Percentiles rank a stretch among this genome's conserved stretches.
Evolutionary conservation across 2,797 vertebrate species (phyloP).

Genomic region (Gobionotothen gibberifrons): DNA sequence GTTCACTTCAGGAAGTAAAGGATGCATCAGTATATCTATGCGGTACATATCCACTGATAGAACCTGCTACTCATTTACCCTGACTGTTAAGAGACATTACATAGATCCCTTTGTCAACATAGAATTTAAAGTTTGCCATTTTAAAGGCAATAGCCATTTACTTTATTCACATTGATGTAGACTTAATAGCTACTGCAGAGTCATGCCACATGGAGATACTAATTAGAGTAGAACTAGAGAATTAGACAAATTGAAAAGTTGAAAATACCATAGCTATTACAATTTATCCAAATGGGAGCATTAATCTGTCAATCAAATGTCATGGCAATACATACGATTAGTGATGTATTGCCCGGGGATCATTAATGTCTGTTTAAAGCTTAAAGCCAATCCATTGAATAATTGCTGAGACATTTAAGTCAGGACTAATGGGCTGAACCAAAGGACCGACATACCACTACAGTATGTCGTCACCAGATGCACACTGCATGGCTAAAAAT

Average conservation of each 20-base stretch:
- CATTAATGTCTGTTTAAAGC: neutral
- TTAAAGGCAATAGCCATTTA: neutral
- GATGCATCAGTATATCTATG: constrained; percentile 5
- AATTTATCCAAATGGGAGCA: neutral
- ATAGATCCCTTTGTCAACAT: neutral
- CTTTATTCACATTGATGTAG: neutral
- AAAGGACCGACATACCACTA: neutral
- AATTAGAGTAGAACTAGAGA: neutral
- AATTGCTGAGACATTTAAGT: neutral
- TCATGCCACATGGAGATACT: neutral
- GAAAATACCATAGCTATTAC: neutral
- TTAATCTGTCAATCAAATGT: neutral
- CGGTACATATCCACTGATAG: neutral
- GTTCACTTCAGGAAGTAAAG: constrained; percentile 27
- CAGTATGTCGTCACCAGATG: neutral
- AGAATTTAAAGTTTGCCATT: fast-evolving
- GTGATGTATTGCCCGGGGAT: neutral
- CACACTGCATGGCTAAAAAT: constrained; percentile 1
- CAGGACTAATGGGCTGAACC: neutral
- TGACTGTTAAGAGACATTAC: neutral
- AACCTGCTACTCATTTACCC: neutral
- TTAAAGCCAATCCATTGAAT: neutral
- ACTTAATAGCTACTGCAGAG: neutral
- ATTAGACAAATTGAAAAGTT: neutral
- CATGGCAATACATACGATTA: too few relatives aligned